These are phyloP conservation scores for Metalampra italica DNA, from an alignment of 2,888 invertebrate genomes.

Conservation along the genomic window DNA sequence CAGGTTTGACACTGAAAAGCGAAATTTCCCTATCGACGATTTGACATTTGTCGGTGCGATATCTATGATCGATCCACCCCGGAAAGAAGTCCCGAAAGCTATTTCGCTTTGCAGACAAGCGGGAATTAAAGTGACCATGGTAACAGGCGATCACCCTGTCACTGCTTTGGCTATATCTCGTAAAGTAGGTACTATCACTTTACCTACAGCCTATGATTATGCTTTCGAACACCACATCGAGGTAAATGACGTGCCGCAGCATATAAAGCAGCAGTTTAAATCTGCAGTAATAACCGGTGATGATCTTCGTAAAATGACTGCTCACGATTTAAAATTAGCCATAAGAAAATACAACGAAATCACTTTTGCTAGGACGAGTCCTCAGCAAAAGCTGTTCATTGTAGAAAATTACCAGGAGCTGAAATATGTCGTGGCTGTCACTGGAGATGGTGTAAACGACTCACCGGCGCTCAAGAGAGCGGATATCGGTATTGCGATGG, in stretches of 20 bases:
- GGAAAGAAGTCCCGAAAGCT: constrained; percentile 81
- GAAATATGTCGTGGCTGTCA: constrained; percentile 90
- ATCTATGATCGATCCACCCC: constrained; percentile 85
- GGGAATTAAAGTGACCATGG: constrained; percentile 85
- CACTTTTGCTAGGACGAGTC: constrained; percentile 85
- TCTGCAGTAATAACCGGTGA: constrained; percentile 69
- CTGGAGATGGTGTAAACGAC: constrained; percentile 94
- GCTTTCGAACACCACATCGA: constrained; percentile 80
- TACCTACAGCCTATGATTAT: constrained; percentile 83
- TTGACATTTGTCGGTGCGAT: constrained; percentile 81
- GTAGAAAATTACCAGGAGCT: constrained; percentile 89
- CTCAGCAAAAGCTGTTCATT: constrained; percentile 83
- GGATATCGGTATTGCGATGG: constrained; percentile 90
- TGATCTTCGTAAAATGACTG: constrained; percentile 78
- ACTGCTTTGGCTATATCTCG: constrained; percentile 86
- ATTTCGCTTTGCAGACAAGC: constrained; percentile 83
- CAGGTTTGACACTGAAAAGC: constrained; percentile 75
- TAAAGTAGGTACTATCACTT: constrained; percentile 81
- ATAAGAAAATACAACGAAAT: constrained; percentile 82
- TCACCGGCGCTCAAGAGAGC: constrained; percentile 92
- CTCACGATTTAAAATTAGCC: constrained; percentile 75
- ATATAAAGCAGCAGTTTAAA: constrained; percentile 60
- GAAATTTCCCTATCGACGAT: constrained; percentile 82
- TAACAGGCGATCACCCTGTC: constrained; percentile 86
- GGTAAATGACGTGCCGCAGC: constrained; percentile 65